Base-by-base conservation (phyloP, 2,797 vertebrate species). In the Gallinago stenura region DNA sequence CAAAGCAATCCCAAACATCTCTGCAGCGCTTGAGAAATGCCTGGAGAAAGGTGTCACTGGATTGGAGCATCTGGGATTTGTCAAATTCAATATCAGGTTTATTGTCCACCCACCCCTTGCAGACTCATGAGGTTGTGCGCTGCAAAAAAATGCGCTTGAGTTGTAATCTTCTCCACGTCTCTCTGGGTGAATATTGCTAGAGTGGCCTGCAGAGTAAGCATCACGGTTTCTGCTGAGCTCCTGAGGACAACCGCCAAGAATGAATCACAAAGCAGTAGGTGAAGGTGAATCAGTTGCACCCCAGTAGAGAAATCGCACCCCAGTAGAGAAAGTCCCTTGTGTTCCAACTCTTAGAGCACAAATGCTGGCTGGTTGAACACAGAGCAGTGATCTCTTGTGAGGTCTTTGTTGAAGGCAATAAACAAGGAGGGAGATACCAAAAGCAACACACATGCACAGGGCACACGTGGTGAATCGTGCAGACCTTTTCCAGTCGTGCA, bases 381-480 rank as follows among this genome's bases (percentile, higher is more conserved):
- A 17, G 7, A 5, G 39, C 66, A 57, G 43, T 21, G 54, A 46
- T 72, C 60, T 80, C 58, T 17, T 6, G 31, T 14, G 39, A 56
- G 25, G 16, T 45, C 57, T 61, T 10, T 46, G 6, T 19, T 66
- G 14, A 72, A 58, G 62, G 43, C 73, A 48, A 21, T 39, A 19
- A 33, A 41, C 2, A 6, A 8, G 25, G 13, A 39, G 28, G 31
- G 33, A 51, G 46, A 24, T 7, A 11, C 13, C 30, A 30, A 2
- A 28, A 70, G 15, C 3, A 8, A 21, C 51, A 45, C 2, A 0
- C 2, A 0, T 50, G 8, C 45, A 8, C 6, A 3, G 57, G 71
- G n/a, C 2, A 2, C 28, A 26, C 54, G 7, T 9, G 1, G 12
- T 7, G 41, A 57, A 11, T 64, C 2, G 0, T 17, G 30, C 54